A percentile compares a stretch with the other conserved stretches of the same genome.
Evolutionary conservation across 2,888 invertebrate species (phyloP).

Genomic region (Lysandra bellargus): DNA sequence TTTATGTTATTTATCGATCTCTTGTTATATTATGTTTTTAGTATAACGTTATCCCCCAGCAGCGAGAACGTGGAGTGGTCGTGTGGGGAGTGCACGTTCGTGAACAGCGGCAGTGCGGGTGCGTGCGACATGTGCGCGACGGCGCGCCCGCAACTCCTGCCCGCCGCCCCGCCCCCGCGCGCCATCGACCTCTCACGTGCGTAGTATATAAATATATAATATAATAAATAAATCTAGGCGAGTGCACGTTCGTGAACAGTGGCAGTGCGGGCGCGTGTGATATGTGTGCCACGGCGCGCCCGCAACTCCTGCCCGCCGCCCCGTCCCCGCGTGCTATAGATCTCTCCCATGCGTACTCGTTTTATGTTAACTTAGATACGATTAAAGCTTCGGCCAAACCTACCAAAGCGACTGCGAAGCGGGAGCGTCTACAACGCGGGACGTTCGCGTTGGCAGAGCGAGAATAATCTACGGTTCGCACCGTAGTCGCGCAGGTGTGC

Average conservation of each 20-base stretch:
- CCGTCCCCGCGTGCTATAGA: constrained; percentile 60
- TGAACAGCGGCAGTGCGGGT: constrained; percentile 81
- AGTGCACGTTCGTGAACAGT: constrained; percentile 90
- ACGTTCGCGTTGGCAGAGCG: too few relatives aligned
- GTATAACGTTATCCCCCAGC: constrained; percentile 36
- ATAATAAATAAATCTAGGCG: constrained; percentile 52
- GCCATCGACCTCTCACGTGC: constrained; percentile 64
- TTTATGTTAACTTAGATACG: too few relatives aligned
- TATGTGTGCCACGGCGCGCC: constrained; percentile 85
- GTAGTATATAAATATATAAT: constrained; percentile 37
- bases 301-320: constrained; percentile 59
- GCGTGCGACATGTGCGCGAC: constrained; percentile 89
- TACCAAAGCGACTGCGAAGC: too few relatives aligned
- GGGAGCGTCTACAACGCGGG: too few relatives aligned
- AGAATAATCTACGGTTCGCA: too few relatives aligned
- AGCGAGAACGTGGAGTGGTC: constrained; percentile 82
- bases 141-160: constrained; percentile 60
- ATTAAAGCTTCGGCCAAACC: too few relatives aligned
- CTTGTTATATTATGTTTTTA: too few relatives aligned
- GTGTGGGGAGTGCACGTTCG: constrained; percentile 90
- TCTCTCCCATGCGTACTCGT: constrained; percentile 42
- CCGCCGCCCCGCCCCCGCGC: constrained; percentile 58
- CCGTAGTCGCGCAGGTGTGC: too few relatives aligned
- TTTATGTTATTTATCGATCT: too few relatives aligned
- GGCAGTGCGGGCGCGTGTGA: constrained; percentile 81